Base-by-base conservation (phyloP, 2,797 vertebrate species). In the Anisognathus igniventris region DNA sequence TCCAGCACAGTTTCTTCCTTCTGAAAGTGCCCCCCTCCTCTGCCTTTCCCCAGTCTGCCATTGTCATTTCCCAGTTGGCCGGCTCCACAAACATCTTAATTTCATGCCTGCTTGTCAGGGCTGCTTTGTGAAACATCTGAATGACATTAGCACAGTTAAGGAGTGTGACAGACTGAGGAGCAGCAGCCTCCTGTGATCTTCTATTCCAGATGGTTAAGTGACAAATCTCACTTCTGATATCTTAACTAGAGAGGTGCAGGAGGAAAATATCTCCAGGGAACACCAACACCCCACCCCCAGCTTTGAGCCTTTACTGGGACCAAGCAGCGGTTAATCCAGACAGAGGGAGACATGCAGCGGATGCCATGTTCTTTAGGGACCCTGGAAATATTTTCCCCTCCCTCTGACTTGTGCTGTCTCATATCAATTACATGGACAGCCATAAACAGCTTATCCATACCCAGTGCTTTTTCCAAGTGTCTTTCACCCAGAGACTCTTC, bases 171-270 rank as follows among this genome's bases (percentile, higher is more conserved):
- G 92, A 93, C 94, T 95, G 93, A 96, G 86, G 86, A 97, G 76
- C 89, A 86, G 95, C 96, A 95, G 93, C 90, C 94, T 96, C 95
- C 78, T 85, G 89, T 86, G 94, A 92, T 88, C 7, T 57, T 73
- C 91, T 96, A 86, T 96, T 97, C 90, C 97, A 96, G 95, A 97
- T 96, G 96, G 94, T 92, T 97, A 96, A 97, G 92, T 94, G 93
- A 96, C 93, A 96, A 96, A 96, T 96, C 78, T 95, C 80, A 90
- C 94, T 96, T 93, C 89, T 96, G 94, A 97, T 94, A 82, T 92
- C 94, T 96, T 96, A 96, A 96, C 94, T 95, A 78, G 80, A 86
- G 91, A 95, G 93, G 67, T 96, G 77, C 79, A 42, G 61, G 18
- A 89, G 68, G 50, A 47, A 88, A 86, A 84, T 0, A 4, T 79